Percentiles rank a stretch among this genome's conserved stretches.
phyloP scores from a whole-genome alignment of 2,888 invertebrate genomes.

The Agrotis ipsilon region DNA sequence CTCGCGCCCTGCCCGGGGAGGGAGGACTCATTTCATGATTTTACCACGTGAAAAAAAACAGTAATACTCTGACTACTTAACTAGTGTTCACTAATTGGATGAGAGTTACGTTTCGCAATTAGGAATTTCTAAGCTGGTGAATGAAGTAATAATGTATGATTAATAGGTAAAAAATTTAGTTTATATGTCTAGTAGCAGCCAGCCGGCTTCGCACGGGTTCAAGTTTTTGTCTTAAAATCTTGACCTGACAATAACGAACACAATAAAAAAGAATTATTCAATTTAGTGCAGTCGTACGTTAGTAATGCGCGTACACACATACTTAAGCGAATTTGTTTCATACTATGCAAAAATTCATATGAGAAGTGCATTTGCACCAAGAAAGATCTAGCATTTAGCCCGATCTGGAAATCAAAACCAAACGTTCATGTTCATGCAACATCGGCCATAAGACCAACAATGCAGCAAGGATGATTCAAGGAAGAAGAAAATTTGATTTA shows the following conservation, averaged over 20 bases:
- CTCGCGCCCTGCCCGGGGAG: too few relatives aligned
- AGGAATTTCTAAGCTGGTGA: neutral
- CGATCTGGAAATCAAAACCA: neutral
- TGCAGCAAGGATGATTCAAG: neutral
- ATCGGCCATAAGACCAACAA: neutral
- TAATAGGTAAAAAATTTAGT: neutral
- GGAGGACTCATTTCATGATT: too few relatives aligned
- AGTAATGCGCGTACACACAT: too few relatives aligned
- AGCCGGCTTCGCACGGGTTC: too few relatives aligned
- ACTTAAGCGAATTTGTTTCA: too few relatives aligned
- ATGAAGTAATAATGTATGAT: constrained; percentile 4
- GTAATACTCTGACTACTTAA: constrained; percentile 1
- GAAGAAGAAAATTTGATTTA: neutral
- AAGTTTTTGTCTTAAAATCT: too few relatives aligned
- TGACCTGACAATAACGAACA: too few relatives aligned
- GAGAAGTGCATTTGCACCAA: neutral
- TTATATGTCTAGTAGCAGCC: neutral
- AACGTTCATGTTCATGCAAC: neutral
- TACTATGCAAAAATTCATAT: neutral
- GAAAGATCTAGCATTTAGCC: neutral
- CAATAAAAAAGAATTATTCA: too few relatives aligned
- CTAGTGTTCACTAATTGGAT: constrained; percentile 21
- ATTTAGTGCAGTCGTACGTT: too few relatives aligned
- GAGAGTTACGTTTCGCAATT: constrained; percentile 24
- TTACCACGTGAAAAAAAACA: too few relatives aligned